Percentiles rank a stretch among this genome's conserved stretches.
These are phyloP conservation scores for Oryzias javanicus DNA, from an alignment of 2,113 vertebrate species.

Conservation along the genomic window DNA sequence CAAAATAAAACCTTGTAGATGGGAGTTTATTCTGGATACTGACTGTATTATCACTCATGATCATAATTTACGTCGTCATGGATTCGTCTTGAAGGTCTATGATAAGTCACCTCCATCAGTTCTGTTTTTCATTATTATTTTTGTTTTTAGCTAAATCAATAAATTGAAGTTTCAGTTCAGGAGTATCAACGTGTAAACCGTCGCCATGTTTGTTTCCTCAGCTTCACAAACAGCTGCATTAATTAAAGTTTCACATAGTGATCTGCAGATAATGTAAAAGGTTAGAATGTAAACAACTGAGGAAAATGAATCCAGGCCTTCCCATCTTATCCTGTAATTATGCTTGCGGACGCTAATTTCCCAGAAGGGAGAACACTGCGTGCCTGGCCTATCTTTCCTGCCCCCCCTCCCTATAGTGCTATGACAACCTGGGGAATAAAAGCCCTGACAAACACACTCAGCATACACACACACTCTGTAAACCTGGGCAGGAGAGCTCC, in stretches of 20 bases:
- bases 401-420: constrained; percentile 19
- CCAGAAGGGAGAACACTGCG: constrained; percentile 56
- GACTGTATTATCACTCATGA: constrained; percentile 40
- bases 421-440: constrained; percentile 16
- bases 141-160: too few relatives aligned
- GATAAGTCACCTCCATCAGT: constrained; percentile 30
- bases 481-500: constrained; percentile 8
- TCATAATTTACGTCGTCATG: constrained; percentile 41
- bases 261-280: constrained; percentile 33
- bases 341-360: constrained; percentile 63
- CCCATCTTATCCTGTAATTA: constrained; percentile 62
- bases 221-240: constrained; percentile 13
- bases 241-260: constrained; percentile 31
- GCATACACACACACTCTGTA: background rate
- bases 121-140: too few relatives aligned
- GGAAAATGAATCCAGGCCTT: constrained; percentile 45
- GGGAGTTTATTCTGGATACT: too few relatives aligned
- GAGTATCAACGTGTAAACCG: constrained; percentile 4
- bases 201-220: constrained; percentile 1
- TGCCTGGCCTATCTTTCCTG: constrained; percentile 31
- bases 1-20: too few relatives aligned
- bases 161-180: constrained; percentile 12
- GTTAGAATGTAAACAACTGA: constrained; percentile 19
- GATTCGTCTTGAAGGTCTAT: constrained; percentile 45
- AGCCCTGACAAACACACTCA: background rate